phyloP scores from a whole-genome alignment of 2,888 invertebrate species.

The Exephanes ischioxanthus region DNA sequence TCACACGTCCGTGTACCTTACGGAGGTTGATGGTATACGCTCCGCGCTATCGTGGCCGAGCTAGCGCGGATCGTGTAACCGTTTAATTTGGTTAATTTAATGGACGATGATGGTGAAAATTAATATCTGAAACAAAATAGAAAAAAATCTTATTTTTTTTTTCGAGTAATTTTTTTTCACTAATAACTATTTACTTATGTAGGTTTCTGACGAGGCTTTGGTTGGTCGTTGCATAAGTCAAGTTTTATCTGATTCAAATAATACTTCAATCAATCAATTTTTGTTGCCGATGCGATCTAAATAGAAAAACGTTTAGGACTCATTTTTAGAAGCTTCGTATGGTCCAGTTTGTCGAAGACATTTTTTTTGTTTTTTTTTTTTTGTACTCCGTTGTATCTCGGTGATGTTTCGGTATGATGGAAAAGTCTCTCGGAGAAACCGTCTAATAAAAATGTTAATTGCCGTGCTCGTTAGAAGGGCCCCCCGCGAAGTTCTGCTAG shows the following conservation, averaged over 20 bases:
- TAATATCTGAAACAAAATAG: neutral
- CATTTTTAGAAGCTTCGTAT: neutral
- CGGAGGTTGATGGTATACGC: neutral
- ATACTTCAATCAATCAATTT: neutral
- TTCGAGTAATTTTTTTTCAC: neutral
- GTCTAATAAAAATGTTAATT: conserved; percentile 85
- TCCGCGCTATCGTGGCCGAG: neutral
- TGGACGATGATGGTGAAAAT: neutral
- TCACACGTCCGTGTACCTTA: neutral
- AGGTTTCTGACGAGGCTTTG: neutral
- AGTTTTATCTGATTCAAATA: neutral
- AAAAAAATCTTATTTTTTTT: neutral
- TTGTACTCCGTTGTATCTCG: neutral
- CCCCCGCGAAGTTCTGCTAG: conserved; percentile 82
- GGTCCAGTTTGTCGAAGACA: neutral
- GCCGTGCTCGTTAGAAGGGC: conserved; percentile 83
- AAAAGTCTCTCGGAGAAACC: conserved; percentile 70
- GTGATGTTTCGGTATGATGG: conserved; percentile 21
- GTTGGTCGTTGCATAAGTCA: neutral
- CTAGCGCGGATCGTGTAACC: neutral
- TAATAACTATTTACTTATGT: neutral
- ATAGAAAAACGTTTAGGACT: neutral
- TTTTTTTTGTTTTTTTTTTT: neutral
- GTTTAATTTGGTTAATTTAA: neutral
- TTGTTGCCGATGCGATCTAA: neutral